Evolutionary conservation across 2,113 vertebrate species (phyloP).

Genomic region (Sebastes fasciatus): DNA sequence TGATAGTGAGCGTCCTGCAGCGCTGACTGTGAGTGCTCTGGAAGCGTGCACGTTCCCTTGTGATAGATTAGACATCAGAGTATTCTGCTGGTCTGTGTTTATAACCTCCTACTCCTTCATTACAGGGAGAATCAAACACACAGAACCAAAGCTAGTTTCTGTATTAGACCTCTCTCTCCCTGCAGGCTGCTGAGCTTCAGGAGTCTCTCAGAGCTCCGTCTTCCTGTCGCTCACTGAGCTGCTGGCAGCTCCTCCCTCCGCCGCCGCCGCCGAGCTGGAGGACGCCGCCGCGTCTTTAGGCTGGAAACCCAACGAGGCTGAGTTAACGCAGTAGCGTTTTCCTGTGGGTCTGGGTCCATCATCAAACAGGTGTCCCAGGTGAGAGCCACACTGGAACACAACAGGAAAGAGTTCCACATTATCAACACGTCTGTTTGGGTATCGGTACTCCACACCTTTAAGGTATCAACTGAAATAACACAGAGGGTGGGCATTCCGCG

Average conservation of each 20-base stretch:
- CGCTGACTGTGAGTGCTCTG: background rate
- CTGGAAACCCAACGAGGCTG: conserved; percentile 88
- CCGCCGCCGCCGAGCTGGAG: background rate
- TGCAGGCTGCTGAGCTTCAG: background rate
- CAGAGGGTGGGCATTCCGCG: too few species aligned
- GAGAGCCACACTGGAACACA: conserved; percentile 93
- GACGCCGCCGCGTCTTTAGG: conserved; percentile 5
- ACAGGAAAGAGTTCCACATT: background rate
- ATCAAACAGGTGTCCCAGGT: conserved; percentile 97
- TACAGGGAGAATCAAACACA: conserved; percentile 12
- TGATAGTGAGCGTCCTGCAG: background rate
- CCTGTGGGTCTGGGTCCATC: conserved; percentile 95
- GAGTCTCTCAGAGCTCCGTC: conserved; percentile 53
- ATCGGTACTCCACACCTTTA: too few species aligned
- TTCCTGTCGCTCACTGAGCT: conserved; percentile 26
- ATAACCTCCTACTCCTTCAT: background rate
- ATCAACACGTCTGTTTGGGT: too few species aligned
- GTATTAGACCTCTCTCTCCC: background rate
- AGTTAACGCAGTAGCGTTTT: conserved; percentile 98
- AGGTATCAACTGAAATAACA: too few species aligned
- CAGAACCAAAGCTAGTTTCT: background rate
- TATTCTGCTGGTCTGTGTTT: background rate
- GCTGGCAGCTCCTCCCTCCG: background rate
- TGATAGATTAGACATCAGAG: background rate
- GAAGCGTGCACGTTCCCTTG: background rate